Percentiles rank a stretch among this genome's conserved stretches.
Evolutionary conservation across 2,113 vertebrate species (phyloP).

Genomic region (Chloebia gouldiae): DNA sequence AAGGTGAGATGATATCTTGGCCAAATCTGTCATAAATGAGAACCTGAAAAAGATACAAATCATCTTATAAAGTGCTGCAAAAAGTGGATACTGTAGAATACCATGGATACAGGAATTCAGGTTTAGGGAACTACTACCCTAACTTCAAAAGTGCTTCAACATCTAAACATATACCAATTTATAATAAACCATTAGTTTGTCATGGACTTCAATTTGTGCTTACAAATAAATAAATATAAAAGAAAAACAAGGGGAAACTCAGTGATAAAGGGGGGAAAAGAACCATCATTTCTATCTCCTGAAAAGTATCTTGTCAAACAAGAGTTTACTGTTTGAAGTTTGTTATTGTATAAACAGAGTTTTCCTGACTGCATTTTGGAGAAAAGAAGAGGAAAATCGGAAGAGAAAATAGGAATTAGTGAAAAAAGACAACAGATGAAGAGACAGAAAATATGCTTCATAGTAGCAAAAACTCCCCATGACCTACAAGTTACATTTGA

Average conservation of each 20-base stretch:
- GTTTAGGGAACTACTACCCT: not conserved
- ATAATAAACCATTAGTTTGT: not conserved
- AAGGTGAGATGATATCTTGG: constrained; percentile 98
- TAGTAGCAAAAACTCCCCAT: not conserved
- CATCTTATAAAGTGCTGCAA: not conserved
- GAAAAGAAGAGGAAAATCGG: not conserved
- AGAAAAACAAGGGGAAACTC: not conserved
- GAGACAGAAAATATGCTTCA: not conserved
- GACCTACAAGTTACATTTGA: not conserved
- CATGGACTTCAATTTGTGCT: not conserved
- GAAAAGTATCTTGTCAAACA: not conserved
- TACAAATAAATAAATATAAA: not conserved
- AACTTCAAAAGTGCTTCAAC: not conserved
- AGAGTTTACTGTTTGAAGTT: not conserved
- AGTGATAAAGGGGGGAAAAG: not conserved
- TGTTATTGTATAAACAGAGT: not conserved
- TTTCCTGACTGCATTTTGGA: not conserved
- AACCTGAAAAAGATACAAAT: constrained; percentile 75
- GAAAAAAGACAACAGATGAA: not conserved
- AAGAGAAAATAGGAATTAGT: not conserved
- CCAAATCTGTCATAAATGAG: constrained; percentile 96
- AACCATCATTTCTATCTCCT: not conserved
- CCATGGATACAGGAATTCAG: not conserved
- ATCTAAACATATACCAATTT: not conserved
- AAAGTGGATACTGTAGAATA: not conserved